Evolutionary conservation across 2,888 invertebrate genomes (phyloP), one percentile per base, ranked within the genome.

Genomic region (Sturmia bella): DNA sequence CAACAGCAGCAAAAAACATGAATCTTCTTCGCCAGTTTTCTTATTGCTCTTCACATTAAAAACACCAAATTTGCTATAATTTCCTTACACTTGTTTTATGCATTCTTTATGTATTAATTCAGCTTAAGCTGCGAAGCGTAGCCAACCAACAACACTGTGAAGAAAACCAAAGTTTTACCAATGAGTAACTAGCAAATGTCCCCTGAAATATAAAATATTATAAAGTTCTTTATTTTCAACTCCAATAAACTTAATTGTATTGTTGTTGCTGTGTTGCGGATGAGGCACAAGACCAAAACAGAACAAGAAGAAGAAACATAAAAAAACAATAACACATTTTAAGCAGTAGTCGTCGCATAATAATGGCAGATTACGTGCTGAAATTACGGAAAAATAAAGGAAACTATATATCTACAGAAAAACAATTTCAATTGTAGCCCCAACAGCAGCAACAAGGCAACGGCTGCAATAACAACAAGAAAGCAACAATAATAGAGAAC

Each of bases 351-450:
- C 72, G 74, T 75, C 70, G 82, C 78, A 82, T 78, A 83, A 83
- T 87, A 87, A 85, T 87, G 86, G 87, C 84, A 87, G 87, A 88
- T 87, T 88, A 88, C 88, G 88, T 88, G 88, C 87, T 85, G 84
- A 88, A 88, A 88, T 88, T 88, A 88, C 87, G 87, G 87, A 88
- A 87, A 88, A 59, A 32, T 59, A 41, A 64, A 32, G 41, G 61
- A 17, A 72, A 59, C 27, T 61, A 63, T 15, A 70, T 68, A 69
- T 54, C 63, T 69, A 11, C 41, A 12, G 32, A 78, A 78, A 57
- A 73, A 78, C 74, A 86, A 87, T 87, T 86, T 87, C 86, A 87
- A 87, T 87, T 87, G 87, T 85, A 66, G 54, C 66, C 50, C 15
- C 72, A 52, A 78, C 64, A 52, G 54, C 66, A 57, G 21, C 72